A percentile compares a stretch with the other conserved stretches of the same genome.
Conservation (phyloP, 2,113 vertebrate species). For the Eclectus roratus region DNA sequence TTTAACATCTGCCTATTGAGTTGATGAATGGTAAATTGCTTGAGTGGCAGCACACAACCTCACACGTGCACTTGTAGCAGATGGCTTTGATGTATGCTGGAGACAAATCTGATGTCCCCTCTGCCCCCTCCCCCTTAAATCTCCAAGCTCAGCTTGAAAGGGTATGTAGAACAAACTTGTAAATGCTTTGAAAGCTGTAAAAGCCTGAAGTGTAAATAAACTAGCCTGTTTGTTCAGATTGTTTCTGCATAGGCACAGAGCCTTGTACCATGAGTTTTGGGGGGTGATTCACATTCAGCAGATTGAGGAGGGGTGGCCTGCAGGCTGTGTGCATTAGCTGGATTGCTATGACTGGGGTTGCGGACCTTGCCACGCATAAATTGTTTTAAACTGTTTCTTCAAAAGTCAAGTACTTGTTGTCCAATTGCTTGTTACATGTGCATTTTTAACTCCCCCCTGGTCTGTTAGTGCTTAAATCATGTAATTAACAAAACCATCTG, state of each 20-base stretch:
- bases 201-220: background rate
- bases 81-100: background rate
- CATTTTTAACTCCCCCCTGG: background rate
- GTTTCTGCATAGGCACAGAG: background rate
- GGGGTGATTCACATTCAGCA: background rate
- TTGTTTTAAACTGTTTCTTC: background rate
- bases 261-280: accelerated
- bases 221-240: background rate
- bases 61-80: background rate
- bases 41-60: background rate
- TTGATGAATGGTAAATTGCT: background rate
- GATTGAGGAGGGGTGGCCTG: background rate
- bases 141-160: background rate
- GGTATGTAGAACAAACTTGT: background rate
- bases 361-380: accelerated
- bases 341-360: background rate
- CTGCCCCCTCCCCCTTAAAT: background rate
- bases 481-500: background rate
- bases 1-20: background rate
- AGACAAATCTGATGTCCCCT: background rate
- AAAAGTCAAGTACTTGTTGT: background rate
- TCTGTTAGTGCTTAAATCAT: background rate
- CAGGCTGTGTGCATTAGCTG: accelerated
- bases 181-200: background rate
- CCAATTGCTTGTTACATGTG: background rate